Percentiles rank a stretch among this genome's conserved stretches.
Evolutionary conservation across 2,797 vertebrate genomes (phyloP).

Genomic region (Ptychadena robeensis): DNA sequence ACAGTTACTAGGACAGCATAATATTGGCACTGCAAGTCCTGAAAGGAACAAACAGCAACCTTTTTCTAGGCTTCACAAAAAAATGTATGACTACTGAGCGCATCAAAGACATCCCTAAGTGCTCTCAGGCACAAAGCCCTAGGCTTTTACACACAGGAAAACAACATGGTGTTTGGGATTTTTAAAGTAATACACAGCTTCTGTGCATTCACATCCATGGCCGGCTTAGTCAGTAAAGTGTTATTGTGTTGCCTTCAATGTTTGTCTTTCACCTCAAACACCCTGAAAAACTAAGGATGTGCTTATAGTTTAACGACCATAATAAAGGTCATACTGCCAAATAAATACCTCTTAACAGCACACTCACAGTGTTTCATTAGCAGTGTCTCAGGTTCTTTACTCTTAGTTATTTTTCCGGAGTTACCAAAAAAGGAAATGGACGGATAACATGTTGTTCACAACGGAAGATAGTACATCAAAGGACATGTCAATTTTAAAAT

Average conservation of each 20-base stretch:
- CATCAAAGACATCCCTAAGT: slow-evolving; percentile 7
- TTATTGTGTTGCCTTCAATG: neutral
- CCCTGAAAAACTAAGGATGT: neutral
- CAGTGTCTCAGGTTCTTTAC: no score
- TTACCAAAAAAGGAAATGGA: no score
- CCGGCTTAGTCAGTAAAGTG: neutral
- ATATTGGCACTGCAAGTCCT: slow-evolving; percentile 3
- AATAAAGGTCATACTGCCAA: neutral
- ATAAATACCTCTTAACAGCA: neutral
- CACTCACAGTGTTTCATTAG: neutral
- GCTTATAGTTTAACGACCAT: neutral
- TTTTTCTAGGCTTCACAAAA: slow-evolving; percentile 6
- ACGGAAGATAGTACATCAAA: no score
- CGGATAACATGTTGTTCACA: no score
- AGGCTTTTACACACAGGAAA: slow-evolving; percentile 9
- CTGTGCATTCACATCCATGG: neutral
- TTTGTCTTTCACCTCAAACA: neutral
- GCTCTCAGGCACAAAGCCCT: slow-evolving; percentile 15
- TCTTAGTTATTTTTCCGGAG: no score
- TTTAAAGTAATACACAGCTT: neutral
- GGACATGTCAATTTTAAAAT: no score
- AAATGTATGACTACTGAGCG: neutral
- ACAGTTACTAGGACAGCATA: neutral
- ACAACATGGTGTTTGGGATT: neutral
- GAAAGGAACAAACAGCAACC: slow-evolving; percentile 11